Percentiles rank a stretch among this genome's conserved stretches.
Evolutionary conservation across 2,888 invertebrate genomes (phyloP).

Genomic region (Parochlus steinenii): DNA sequence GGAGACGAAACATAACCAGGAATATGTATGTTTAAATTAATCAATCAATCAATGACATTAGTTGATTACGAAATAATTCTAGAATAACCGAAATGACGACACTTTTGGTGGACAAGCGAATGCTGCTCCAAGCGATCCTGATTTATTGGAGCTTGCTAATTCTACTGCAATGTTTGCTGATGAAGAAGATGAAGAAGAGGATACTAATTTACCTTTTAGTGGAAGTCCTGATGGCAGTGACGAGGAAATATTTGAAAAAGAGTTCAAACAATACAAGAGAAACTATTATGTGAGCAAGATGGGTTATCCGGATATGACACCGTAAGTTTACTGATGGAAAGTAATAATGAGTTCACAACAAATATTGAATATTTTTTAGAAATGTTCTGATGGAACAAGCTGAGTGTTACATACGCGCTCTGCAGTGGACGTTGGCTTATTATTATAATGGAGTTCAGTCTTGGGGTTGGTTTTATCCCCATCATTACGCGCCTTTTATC

Average conservation of each 20-base stretch:
- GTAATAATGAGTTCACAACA: constrained; percentile 7
- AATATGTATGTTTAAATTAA: constrained; percentile 24
- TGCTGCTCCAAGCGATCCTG: constrained; percentile 36
- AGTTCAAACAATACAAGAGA: constrained; percentile 71
- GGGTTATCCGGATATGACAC: constrained; percentile 59
- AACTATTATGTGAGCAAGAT: constrained; percentile 87
- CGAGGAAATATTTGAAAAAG: constrained; percentile 43
- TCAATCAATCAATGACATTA: neutral
- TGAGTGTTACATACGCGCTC: constrained; percentile 75
- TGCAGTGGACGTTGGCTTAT: constrained; percentile 94
- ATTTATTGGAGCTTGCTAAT: constrained; percentile 42
- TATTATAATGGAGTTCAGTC: constrained; percentile 94
- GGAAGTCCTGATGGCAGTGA: constrained; percentile 32
- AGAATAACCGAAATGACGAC: constrained; percentile 24
- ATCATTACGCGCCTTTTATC: constrained; percentile 93
- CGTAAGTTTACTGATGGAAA: constrained; percentile 37
- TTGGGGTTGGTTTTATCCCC: constrained; percentile 98
- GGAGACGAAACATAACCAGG: constrained; percentile 55
- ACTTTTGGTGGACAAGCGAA: constrained; percentile 33
- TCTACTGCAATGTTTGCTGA: constrained; percentile 31
- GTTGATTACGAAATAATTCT: constrained; percentile 27
- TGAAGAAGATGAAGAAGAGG: constrained; percentile 15
- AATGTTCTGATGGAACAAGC: constrained; percentile 68
- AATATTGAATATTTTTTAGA: constrained; percentile 30
- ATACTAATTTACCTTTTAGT: constrained; percentile 7